Evolutionary conservation across 1,140 invertebrate species (phyloP), one percentile per base, ranked within the genome.

Genomic region (Leptinotarsa lineolata): DNA sequence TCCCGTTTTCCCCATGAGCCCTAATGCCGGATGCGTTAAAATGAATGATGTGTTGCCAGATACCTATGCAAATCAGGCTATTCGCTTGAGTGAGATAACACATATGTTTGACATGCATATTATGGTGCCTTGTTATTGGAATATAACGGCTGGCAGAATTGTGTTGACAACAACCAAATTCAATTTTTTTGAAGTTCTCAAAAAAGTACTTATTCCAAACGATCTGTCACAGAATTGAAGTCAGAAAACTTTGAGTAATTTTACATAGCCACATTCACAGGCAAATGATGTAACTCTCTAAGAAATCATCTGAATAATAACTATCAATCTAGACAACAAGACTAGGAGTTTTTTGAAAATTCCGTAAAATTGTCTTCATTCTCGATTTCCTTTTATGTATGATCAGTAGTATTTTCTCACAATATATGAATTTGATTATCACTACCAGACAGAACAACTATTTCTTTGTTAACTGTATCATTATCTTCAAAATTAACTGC

Each of bases 371-470:
- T 85, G 75, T 87, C 88, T 68, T 88, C 85, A 48, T 85, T 80
- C 8, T 87, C 81, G 4, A 85, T 85, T 81, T 89, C 90, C 64
- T 85, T 85, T 76, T 88, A 91, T 68, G 85, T 85, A 77, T 91
- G 90, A 76, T 86, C 87, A 15, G 80, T 70, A 76, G 86, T 86
- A 79, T 90, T 88, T 82, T 92, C 91, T 81, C 85, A 84, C 79
- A 89, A 92, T 77, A 92, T 84, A 77, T 92, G 92, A 22, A 92
- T 86, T 81, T 88, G 88, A 59, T 87, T 81, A 81, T 92, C 91
- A 82, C 88, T 90, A 20, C 91, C 91, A 79, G 90, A 89, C 74
- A 93, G 84, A 44, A 92, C 77, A 88, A 91, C n/a, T n/a, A n/a
- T n/a, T n/a, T 85, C 89, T 87, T 75, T 85, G 80, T 59, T 78